Conservation (phyloP, 1,140 invertebrate genomes). For the Glomeris maerens region DNA sequence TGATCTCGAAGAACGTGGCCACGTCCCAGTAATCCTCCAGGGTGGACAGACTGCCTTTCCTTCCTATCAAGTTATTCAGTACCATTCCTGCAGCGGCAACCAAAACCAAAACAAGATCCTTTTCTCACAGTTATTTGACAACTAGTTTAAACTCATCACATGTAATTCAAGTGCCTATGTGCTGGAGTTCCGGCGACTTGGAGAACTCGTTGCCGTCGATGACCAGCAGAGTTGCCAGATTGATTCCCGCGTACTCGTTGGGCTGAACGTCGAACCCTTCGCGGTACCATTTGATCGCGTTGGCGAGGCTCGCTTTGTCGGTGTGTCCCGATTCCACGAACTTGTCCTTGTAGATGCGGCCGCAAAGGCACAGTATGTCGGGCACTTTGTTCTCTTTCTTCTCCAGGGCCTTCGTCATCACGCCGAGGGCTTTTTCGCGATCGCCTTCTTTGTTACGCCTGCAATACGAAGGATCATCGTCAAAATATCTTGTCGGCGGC, state of each 20-base stretch:
- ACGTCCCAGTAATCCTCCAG: constrained; percentile 98
- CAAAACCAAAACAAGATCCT: constrained; percentile 8
- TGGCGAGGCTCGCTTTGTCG: constrained; percentile 72
- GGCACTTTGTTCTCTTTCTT: constrained; percentile 82
- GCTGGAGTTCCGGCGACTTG: constrained; percentile 75
- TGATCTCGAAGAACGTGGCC: constrained; percentile 98
- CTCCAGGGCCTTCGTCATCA: constrained; percentile 77
- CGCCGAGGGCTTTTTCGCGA: constrained; percentile 77
- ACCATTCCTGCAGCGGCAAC: constrained; percentile 71
- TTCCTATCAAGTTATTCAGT: constrained; percentile 93
- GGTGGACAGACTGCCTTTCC: constrained; percentile 85
- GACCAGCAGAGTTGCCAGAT: constrained; percentile 93
- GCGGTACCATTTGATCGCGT: constrained; percentile 95
- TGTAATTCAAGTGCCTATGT: constrained; percentile 44
- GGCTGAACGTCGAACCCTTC: constrained; percentile 96
- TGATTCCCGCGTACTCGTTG: constrained; percentile 98
- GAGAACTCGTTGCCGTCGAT: constrained; percentile 92
- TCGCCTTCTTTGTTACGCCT: constrained; percentile 87
- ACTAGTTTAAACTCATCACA: constrained; percentile 27
- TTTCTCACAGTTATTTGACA: constrained; percentile 4
- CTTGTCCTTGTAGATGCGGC: constrained; percentile 96
- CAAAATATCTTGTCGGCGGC: no score
- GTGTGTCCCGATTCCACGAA: constrained; percentile 90
- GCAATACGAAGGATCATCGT: no score
- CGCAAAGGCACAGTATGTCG: constrained; percentile 96